Conservation (phyloP, 2,888 invertebrate genomes). For the Ceramica pisi region DNA sequence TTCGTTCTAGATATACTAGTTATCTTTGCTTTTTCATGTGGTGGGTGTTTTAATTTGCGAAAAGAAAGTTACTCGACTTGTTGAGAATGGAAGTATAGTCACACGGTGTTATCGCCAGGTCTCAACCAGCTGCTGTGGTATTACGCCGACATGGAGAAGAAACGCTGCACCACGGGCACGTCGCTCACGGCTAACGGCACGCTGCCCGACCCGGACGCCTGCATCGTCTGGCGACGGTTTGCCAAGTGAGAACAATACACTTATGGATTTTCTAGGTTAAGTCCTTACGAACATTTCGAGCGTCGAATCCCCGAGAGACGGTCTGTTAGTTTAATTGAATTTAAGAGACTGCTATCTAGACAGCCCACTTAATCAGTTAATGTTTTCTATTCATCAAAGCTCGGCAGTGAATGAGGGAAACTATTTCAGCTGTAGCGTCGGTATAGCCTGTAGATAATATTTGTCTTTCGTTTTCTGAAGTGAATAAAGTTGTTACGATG, state of each 20-base stretch:
- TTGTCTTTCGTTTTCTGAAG: constrained; percentile 5
- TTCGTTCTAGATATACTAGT: constrained; percentile 98
- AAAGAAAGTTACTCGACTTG: too few relatives aligned
- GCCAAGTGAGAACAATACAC: constrained; percentile 92
- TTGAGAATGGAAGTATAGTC: background rate
- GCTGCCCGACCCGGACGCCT: constrained; percentile 93
- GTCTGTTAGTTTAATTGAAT: background rate
- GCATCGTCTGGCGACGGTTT: constrained; percentile 96
- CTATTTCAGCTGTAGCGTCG: background rate
- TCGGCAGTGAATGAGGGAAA: background rate
- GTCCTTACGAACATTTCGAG: background rate
- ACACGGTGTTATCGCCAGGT: constrained; percentile 85
- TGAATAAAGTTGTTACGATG: constrained; percentile 10
- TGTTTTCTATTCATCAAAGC: background rate
- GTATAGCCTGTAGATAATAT: background rate
- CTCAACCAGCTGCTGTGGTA: constrained; percentile 97
- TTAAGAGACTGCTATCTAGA: background rate
- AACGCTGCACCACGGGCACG: constrained; percentile 92
- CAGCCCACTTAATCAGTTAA: background rate
- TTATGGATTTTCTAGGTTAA: background rate
- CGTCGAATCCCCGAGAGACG: background rate
- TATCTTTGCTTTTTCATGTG: constrained; percentile 98
- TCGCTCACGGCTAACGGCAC: constrained; percentile 85
- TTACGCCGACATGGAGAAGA: constrained; percentile 97
- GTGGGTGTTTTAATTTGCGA: constrained; percentile 89